Evolutionary conservation across 2,113 vertebrate genomes (phyloP).

Genomic region (Crotalus tigris): DNA sequence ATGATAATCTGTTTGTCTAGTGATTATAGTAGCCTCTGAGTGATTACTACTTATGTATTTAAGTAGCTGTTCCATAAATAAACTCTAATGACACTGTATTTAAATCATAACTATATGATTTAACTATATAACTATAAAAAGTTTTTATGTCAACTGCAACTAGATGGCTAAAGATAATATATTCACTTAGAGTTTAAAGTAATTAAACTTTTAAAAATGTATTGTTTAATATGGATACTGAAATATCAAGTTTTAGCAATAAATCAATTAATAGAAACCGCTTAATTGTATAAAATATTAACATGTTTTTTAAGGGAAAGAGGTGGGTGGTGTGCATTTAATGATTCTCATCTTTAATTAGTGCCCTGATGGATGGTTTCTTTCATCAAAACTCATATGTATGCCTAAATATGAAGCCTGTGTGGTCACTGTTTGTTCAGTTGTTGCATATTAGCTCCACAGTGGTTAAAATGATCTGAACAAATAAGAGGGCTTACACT

Average conservation of each 20-base stretch:
- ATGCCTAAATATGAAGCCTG: slow-evolving; percentile 62
- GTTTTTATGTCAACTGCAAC: not conserved
- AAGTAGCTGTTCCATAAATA: not conserved
- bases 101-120: not conserved
- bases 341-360: slow-evolving; percentile 41
- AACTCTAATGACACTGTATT: not conserved
- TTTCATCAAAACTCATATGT: slow-evolving; percentile 65
- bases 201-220: not conserved
- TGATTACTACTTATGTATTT: not conserved
- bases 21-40: not conserved
- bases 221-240: not conserved
- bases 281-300: fast-evolving
- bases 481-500: slow-evolving; percentile 72
- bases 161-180: not conserved
- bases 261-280: not conserved
- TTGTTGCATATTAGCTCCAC: slow-evolving; percentile 81
- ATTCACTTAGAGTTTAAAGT: not conserved
- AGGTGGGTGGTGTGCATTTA: not conserved
- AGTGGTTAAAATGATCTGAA: slow-evolving; percentile 66
- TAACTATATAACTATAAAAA: not conserved
- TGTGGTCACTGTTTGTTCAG: slow-evolving; percentile 80
- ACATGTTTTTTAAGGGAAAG: not conserved
- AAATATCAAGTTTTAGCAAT: not conserved
- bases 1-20: not conserved
- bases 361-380: slow-evolving; percentile 53